phyloP scores from a whole-genome alignment of 2,888 invertebrate species.

The Sceliomorpha sp. region DNA sequence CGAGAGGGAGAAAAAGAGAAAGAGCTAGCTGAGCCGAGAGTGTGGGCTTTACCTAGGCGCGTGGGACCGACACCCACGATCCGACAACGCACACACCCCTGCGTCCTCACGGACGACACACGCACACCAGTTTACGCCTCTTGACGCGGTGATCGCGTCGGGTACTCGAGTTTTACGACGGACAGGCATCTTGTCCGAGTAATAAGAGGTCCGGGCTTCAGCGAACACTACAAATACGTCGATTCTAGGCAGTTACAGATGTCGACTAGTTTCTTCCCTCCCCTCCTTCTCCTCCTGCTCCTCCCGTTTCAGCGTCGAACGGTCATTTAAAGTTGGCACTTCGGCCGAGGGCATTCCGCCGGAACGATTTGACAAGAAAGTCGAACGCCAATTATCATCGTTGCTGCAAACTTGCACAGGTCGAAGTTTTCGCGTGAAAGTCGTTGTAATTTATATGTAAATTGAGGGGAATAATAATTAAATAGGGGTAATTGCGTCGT shows the following conservation, averaged over 20 bases:
- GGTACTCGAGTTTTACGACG: constrained; percentile 67
- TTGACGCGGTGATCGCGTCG: constrained; percentile 16
- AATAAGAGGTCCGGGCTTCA: constrained; percentile 67
- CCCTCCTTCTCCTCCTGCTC: no score
- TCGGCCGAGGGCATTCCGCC: no score
- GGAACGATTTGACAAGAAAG: no score
- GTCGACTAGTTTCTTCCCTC: constrained; percentile 20
- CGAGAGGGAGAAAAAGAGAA: constrained; percentile 49
- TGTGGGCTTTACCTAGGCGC: constrained; percentile 77
- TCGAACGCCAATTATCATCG: no score
- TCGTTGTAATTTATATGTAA: no score
- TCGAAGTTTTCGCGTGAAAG: no score
- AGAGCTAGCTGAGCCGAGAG: constrained; percentile 56
- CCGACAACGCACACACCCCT: constrained; percentile 46
- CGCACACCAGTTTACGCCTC: constrained; percentile 9
- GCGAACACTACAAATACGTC: constrained; percentile 62
- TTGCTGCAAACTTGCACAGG: no score
- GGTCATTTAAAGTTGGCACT: no score
- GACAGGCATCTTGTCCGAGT: constrained; percentile 67
- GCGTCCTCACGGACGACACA: no score
- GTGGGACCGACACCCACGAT: constrained; percentile 80
- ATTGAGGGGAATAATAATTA: no score
- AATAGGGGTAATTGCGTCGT: no score
- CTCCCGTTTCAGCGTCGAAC: constrained; percentile 32
- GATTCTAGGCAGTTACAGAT: constrained; percentile 14